phyloP scores from a whole-genome alignment of 1,140 invertebrate genomes.

The Uloborus diversus region DNA sequence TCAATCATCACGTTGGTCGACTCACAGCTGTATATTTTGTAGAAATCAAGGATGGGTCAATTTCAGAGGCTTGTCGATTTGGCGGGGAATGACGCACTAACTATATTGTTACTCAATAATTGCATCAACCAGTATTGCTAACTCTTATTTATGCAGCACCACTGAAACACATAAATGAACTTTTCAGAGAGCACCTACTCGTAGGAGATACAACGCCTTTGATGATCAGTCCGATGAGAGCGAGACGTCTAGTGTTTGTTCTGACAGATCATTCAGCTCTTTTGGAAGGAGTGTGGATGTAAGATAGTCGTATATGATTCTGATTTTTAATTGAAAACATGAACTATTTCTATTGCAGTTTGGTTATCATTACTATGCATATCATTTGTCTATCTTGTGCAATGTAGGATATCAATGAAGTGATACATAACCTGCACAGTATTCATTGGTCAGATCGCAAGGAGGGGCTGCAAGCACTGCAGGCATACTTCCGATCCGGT shows the following conservation, averaged over 20 bases:
- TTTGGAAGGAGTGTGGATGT: slow-evolving; percentile 81
- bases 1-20: no score
- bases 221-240: slow-evolving; percentile 88
- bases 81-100: no score
- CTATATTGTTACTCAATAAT: no score
- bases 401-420: slow-evolving; percentile 89
- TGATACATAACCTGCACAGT: slow-evolving; percentile 85
- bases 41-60: no score
- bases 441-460: slow-evolving; percentile 91
- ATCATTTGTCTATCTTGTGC: slow-evolving; percentile 11
- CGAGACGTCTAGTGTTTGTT: slow-evolving; percentile 94
- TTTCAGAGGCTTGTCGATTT: no score
- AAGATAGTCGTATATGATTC: slow-evolving; percentile 65
- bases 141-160: no score
- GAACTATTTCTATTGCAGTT: neutral
- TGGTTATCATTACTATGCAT: neutral
- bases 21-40: no score
- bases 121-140: no score
- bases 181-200: slow-evolving; percentile 39
- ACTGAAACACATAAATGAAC: no score
- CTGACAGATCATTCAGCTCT: slow-evolving; percentile 86
- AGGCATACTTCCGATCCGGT: slow-evolving; percentile 76
- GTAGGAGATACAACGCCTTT: slow-evolving; percentile 60
- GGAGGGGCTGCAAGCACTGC: slow-evolving; percentile 86
- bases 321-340: neutral